Conservation (phyloP, 2,113 vertebrate genomes). For the Dasyurus viverrinus region DNA sequence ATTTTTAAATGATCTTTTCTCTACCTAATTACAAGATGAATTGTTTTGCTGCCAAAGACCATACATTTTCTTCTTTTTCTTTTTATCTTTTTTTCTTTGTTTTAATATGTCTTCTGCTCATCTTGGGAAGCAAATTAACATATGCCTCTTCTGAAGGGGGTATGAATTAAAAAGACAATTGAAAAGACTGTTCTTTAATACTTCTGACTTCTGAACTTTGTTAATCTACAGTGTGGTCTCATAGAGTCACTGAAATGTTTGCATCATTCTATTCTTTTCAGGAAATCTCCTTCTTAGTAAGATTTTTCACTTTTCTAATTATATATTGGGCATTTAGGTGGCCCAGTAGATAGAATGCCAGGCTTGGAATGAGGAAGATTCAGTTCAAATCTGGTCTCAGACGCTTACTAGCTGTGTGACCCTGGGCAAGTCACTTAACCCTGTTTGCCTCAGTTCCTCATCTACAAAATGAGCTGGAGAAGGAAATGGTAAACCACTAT, state of each 20-base stretch:
- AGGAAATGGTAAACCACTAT: not conserved
- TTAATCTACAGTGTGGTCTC: not conserved
- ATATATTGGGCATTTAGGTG: not conserved
- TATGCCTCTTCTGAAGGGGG: not conserved
- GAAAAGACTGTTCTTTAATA: not conserved
- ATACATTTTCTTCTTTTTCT: not conserved
- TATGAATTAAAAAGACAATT: not conserved
- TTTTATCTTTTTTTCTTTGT: not conserved
- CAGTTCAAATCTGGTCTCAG: not conserved
- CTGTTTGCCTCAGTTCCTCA: not conserved
- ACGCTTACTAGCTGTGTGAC: not conserved
- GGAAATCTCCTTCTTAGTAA: not conserved
- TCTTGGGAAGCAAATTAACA: not conserved
- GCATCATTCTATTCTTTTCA: not conserved
- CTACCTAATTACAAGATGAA: not conserved
- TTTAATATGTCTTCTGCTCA: not conserved
- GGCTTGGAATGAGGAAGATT: not conserved
- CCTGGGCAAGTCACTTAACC: not conserved
- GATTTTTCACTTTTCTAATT: not conserved
- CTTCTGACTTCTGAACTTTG: not conserved
- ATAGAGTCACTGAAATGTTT: not conserved
- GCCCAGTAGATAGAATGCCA: not conserved
- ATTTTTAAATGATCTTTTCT: not conserved
- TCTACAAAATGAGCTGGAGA: not conserved
- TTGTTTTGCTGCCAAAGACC: not conserved